phyloP scores from a whole-genome alignment of 2,113 vertebrate species.

The Hylia prasina region DNA sequence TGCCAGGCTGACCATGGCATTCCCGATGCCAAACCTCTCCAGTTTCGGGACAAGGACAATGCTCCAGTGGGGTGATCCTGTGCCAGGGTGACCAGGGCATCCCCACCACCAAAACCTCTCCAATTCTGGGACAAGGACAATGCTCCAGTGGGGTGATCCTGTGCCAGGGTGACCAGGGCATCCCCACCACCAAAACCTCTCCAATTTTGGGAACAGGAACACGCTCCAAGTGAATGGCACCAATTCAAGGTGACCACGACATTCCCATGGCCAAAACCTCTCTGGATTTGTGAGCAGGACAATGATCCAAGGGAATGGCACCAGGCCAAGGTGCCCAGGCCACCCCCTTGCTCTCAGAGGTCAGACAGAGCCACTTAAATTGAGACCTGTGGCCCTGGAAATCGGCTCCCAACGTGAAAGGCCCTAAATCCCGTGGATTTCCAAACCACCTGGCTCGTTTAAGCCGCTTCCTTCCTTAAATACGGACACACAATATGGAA shows the following conservation, averaged over 20 bases:
- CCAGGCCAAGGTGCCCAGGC: neutral
- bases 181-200: accelerated
- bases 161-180: neutral
- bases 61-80: accelerated
- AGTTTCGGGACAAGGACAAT: neutral
- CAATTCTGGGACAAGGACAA: neutral
- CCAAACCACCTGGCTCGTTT: neutral
- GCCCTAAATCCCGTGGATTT: neutral
- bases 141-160: neutral
- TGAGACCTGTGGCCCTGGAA: neutral
- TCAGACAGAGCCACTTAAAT: neutral
- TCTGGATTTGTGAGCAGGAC: neutral
- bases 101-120: neutral
- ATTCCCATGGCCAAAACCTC: neutral
- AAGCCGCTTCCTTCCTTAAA: neutral
- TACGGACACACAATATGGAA: neutral
- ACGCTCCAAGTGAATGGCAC: neutral
- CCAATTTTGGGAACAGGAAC: accelerated
- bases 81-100: neutral
- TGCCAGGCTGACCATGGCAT: neutral
- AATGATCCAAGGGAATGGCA: no score
- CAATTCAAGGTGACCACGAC: neutral
- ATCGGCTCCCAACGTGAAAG: neutral
- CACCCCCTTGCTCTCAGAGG: accelerated
- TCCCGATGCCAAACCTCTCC: neutral